phyloP scores from a whole-genome alignment of 2,113 vertebrate species.

The Phoenicopterus ruber region DNA sequence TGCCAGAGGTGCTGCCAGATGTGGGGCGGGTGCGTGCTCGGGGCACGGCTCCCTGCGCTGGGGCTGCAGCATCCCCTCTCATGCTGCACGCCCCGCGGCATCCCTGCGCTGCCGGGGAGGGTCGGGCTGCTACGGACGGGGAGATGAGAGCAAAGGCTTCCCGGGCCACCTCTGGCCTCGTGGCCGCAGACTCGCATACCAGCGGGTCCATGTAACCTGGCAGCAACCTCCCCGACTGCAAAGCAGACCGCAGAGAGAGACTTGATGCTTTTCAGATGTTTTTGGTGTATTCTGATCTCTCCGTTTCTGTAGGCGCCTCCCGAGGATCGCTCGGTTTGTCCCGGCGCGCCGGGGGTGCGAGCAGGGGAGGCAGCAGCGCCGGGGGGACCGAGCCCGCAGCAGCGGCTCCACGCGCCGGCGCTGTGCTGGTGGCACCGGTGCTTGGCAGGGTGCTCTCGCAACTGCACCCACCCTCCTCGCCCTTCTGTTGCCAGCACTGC shows the following conservation, averaged over 20 bases:
- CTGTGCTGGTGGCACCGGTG: not conserved
- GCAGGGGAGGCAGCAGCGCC: not conserved
- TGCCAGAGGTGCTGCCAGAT: not conserved
- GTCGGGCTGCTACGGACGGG: not conserved
- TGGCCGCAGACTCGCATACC: not conserved
- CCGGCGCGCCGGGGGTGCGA: not conserved
- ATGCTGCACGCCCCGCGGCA: fast-evolving
- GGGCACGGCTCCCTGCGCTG: not conserved
- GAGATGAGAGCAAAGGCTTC: not conserved
- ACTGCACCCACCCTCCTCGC: not conserved
- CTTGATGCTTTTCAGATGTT: conserved; percentile 24
- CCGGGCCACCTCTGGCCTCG: not conserved
- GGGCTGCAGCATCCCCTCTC: not conserved
- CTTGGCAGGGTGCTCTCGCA: not conserved
- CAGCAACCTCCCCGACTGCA: not conserved
- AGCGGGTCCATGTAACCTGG: not conserved
- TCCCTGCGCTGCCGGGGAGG: not conserved
- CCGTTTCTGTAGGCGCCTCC: not conserved
- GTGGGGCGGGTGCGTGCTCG: not conserved
- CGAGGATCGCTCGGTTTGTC: not conserved
- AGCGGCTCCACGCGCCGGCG: fast-evolving
- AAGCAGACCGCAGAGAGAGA: not conserved
- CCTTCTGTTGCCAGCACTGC: not conserved
- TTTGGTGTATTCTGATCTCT: not conserved
- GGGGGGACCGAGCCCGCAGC: not conserved